Percentiles rank a stretch among this genome's conserved stretches.
Conservation (phyloP, 2,113 vertebrate genomes). For the Melanocharis versteri region DNA sequence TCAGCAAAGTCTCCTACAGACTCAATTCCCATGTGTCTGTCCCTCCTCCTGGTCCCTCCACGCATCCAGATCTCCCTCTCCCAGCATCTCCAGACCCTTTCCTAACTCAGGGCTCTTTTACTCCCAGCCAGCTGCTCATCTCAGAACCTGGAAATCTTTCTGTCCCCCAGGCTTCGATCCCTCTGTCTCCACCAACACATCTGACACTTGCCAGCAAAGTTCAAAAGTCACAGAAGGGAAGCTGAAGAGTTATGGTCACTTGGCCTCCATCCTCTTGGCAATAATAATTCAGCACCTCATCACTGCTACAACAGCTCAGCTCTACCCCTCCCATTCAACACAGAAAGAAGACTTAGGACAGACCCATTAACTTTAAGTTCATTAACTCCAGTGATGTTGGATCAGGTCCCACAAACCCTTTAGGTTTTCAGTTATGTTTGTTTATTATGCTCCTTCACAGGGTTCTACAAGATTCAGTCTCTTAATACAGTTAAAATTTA, state of each 20-base stretch:
- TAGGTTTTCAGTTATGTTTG: neutral
- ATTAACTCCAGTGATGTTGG: neutral
- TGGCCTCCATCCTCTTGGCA: neutral
- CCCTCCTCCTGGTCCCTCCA: neutral
- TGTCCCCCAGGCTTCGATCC: neutral
- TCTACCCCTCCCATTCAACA: neutral
- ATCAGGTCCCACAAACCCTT: neutral
- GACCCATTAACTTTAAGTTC: neutral
- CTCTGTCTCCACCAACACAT: neutral
- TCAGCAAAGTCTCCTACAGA: neutral
- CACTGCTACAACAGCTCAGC: neutral
- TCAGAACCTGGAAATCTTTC: neutral
- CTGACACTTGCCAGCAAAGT: neutral
- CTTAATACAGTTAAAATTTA: slow-evolving; percentile 56
- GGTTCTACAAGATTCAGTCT: neutral
- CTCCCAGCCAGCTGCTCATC: neutral
- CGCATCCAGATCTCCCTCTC: neutral
- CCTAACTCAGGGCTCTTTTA: neutral
- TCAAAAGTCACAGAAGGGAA: neutral
- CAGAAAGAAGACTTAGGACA: neutral
- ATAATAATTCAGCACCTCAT: neutral
- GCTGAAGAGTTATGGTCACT: neutral
- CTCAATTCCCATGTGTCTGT: neutral
- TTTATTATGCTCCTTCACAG: neutral
- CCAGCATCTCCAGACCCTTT: neutral